phyloP scores from a whole-genome alignment of 2,888 invertebrate species.

The Polydrusus tereticollis region DNA sequence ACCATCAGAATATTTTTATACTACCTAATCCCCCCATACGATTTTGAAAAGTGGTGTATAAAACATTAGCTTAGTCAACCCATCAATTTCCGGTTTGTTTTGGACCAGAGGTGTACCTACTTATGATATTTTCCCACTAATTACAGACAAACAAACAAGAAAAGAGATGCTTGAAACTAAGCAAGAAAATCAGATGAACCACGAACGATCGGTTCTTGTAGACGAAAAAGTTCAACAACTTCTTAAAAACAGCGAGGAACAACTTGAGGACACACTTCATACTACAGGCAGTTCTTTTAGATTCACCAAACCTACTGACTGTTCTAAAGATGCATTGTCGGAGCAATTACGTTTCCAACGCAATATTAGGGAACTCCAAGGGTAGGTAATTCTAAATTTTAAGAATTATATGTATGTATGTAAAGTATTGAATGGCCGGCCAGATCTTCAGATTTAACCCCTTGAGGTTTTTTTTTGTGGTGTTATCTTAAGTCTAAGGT shows the following conservation, averaged over 20 bases:
- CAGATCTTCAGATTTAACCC: too few relatives aligned
- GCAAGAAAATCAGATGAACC: background rate
- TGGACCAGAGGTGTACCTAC: too few relatives aligned
- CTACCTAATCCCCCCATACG: too few relatives aligned
- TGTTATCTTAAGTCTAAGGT: too few relatives aligned
- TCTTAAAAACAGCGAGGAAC: background rate
- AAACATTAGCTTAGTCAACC: too few relatives aligned
- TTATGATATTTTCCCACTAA: too few relatives aligned
- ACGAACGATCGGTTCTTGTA: background rate
- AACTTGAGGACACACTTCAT: background rate
- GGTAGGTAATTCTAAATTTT: background rate
- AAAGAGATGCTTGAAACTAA: background rate
- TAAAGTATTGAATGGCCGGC: too few relatives aligned
- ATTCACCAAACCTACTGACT: background rate
- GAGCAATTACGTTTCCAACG: background rate
- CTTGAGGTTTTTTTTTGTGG: too few relatives aligned
- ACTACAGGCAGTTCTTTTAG: background rate
- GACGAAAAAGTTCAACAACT: background rate
- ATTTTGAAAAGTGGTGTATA: too few relatives aligned
- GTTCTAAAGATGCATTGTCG: background rate
- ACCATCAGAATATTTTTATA: too few relatives aligned
- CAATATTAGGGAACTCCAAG: constrained; percentile 14
- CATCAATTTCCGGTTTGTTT: too few relatives aligned
- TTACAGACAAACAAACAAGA: background rate
- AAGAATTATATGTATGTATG: background rate